phyloP scores from a whole-genome alignment of 1,140 invertebrate genomes.

The Phortica variegata region DNA sequence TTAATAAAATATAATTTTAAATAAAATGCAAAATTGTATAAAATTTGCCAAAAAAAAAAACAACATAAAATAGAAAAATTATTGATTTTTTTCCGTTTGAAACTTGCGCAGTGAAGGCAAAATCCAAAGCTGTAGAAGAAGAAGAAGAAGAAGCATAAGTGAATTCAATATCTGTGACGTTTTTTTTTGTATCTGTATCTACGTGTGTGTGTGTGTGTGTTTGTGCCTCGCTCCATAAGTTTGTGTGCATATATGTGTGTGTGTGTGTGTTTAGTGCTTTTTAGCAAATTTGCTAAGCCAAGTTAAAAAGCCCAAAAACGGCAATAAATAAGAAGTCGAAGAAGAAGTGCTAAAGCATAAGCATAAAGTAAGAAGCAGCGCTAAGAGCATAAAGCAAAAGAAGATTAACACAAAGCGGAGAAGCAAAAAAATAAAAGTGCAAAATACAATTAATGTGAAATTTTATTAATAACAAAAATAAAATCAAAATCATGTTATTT shows the following conservation, averaged over 20 bases:
- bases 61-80: too few species aligned
- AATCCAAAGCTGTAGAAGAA: slow-evolving; percentile 33
- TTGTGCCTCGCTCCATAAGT: not conserved
- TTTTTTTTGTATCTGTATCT: slow-evolving; percentile 12
- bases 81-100: slow-evolving; percentile 38
- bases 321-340: slow-evolving; percentile 21
- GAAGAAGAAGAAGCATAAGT: slow-evolving; percentile 38
- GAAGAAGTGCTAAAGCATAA: slow-evolving; percentile 19
- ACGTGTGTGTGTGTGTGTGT: slow-evolving; percentile 4
- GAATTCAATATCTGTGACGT: slow-evolving; percentile 20
- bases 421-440: too few species aligned
- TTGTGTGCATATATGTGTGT: slow-evolving; percentile 13
- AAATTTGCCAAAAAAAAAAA: too few species aligned
- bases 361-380: slow-evolving; percentile 15
- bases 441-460: too few species aligned
- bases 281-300: slow-evolving; percentile 41
- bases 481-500: too few species aligned
- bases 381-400: too few species aligned
- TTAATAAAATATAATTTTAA: too few species aligned
- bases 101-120: slow-evolving; percentile 12
- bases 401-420: not conserved
- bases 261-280: slow-evolving; percentile 19
- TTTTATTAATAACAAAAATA: too few species aligned
- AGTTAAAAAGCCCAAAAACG: slow-evolving; percentile 35
- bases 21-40: too few species aligned